These are phyloP conservation scores for Mesochorus sp. DNA, from an alignment of 2,888 invertebrate genomes.

Conservation along the genomic window DNA sequence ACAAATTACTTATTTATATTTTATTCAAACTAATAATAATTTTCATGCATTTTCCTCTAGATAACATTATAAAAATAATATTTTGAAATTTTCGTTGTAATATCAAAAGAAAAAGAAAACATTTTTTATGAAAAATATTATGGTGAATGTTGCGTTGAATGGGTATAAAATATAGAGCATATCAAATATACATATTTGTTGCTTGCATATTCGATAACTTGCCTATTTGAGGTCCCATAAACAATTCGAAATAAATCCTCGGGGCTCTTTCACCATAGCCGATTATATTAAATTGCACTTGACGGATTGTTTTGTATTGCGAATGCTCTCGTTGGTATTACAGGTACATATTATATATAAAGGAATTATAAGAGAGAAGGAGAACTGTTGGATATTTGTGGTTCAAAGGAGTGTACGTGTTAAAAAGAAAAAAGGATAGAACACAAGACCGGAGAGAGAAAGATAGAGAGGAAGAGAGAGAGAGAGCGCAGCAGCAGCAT, in stretches of 20 bases:
- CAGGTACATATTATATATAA: conserved; percentile 32
- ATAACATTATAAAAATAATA: no score
- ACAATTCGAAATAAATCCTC: conserved; percentile 62
- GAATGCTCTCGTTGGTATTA: conserved; percentile 50
- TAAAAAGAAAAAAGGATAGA: background rate
- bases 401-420: conserved; percentile 16
- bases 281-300: conserved; percentile 66
- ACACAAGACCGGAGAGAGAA: background rate
- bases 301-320: conserved; percentile 62
- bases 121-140: no score
- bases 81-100: no score
- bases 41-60: no score
- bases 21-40: no score
- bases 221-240: conserved; percentile 41
- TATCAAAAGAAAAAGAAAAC: no score
- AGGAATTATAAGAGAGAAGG: background rate
- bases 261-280: conserved; percentile 56
- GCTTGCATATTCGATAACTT: background rate
- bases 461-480: background rate
- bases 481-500: conserved; percentile 42
- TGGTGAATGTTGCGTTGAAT: no score
- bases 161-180: no score
- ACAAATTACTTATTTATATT: no score
- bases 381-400: conserved; percentile 13
- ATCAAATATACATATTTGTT: no score